Evolutionary conservation across 2,797 vertebrate species (phyloP).

Genomic region (Telmatherina bonti): DNA sequence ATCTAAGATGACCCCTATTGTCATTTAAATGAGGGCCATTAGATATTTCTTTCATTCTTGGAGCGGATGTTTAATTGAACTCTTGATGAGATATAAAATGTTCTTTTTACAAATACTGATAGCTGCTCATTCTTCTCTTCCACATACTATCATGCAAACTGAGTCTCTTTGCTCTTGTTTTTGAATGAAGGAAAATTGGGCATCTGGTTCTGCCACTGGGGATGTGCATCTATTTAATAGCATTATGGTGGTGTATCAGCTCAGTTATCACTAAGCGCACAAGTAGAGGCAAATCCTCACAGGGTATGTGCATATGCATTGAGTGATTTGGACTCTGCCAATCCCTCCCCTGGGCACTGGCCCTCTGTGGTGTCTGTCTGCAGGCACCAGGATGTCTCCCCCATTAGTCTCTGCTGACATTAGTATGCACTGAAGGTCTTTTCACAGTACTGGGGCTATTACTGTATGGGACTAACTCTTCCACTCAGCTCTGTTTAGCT

Average conservation of each 20-base stretch:
- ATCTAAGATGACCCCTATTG: slow-evolving; percentile 66
- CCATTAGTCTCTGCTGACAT: slow-evolving; percentile 50
- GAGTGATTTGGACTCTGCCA: slow-evolving; percentile 43
- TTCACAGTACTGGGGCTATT: slow-evolving; percentile 22
- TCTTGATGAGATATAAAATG: slow-evolving; percentile 45
- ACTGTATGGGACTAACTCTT: slow-evolving; percentile 17
- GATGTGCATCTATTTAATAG: slow-evolving; percentile 60
- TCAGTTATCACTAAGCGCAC: slow-evolving; percentile 50
- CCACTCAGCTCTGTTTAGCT: slow-evolving; percentile 27
- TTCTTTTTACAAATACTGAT: slow-evolving; percentile 44
- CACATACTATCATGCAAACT: slow-evolving; percentile 8
- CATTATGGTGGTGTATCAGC: slow-evolving; percentile 64
- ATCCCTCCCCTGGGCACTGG: slow-evolving; percentile 57
- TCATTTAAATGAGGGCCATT: slow-evolving; percentile 72
- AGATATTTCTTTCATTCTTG: slow-evolving; percentile 46
- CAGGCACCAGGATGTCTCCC: slow-evolving; percentile 50
- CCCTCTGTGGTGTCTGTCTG: slow-evolving; percentile 32
- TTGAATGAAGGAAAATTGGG: slow-evolving; percentile 45
- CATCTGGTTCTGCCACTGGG: slow-evolving; percentile 52
- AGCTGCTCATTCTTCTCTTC: slow-evolving; percentile 49
- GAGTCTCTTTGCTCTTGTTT: slow-evolving; percentile 47
- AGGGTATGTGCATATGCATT: slow-evolving; percentile 39
- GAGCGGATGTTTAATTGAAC: slow-evolving; percentile 45
- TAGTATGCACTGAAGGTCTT: slow-evolving; percentile 53
- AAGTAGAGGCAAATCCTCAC: slow-evolving; percentile 56